Base-by-base conservation (phyloP, 64 coral and sea anemone species). In the Trachythela sp. region DNA sequence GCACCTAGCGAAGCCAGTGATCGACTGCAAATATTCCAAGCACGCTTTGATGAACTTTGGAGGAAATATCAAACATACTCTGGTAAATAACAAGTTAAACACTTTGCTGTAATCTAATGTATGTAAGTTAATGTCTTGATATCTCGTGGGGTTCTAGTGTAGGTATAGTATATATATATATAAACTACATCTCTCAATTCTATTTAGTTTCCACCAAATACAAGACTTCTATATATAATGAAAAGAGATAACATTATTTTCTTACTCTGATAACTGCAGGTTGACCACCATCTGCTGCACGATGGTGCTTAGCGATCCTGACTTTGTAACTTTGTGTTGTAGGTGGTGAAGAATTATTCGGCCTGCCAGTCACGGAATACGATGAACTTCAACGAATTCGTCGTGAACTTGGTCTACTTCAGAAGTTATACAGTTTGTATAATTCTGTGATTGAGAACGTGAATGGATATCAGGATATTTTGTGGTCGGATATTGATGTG, bases 1-100 rank as follows among this genome's bases (percentile, higher is more conserved):
- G 48, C 96, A 39, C 96, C 96, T 48, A 77, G 93, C 35, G 96
- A 99, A 80, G 96, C 96, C 1, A 99, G 96, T 89, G 96, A 99
- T 85, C 93, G 96, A 7, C 70, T 99, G 13, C 88, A 91, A 3
- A 99, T 99, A 71, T 99, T 95, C 95, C 96, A 99, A 68, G 96
- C 96, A n/a, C 89, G 93, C 24, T 99, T 99, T 89, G 96, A 99
- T 59, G 96, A 99, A 51, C 67, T 99, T 11, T 99, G 96, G 96
- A 92, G 96, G 90, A 99, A 99, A 71, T 99, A 93, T 72, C 92
- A 99, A 77, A 99, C 96, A 6, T 99, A 99, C 76, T 99, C 96
- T 59, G 96, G 96, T 98, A 84, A 88, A 86, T 83, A 87, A 26
- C 56, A 36, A 13, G 14, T 64, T n/a, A 60, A 7, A 35, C 54